Conservation (phyloP, 2,113 vertebrate species). For the Eulemur rufifrons region DNA sequence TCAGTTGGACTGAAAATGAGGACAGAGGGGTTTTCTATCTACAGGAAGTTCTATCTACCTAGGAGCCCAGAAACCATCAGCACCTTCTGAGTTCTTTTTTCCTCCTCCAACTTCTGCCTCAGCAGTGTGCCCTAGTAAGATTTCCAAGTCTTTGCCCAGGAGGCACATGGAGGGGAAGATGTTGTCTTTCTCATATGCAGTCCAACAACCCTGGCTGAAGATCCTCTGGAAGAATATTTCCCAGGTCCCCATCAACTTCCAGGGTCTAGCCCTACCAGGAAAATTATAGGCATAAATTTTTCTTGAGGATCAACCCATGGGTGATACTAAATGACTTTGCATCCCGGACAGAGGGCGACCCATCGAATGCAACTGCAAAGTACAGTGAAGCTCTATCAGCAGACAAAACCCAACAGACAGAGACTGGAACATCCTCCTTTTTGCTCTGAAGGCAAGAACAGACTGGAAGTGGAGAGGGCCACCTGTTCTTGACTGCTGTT, state of each 20-base stretch:
- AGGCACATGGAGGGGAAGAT: too few species aligned
- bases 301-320: not conserved
- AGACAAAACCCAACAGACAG: not conserved
- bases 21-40: too few species aligned
- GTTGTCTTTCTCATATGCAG: too few species aligned
- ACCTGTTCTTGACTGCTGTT: not conserved
- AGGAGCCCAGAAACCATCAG: too few species aligned
- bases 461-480: not conserved
- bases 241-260: too few species aligned
- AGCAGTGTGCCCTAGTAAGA: too few species aligned
- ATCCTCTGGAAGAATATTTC: not conserved
- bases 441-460: not conserved
- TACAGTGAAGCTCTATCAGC: not conserved
- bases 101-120: too few species aligned
- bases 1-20: too few species aligned
- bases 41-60: too few species aligned
- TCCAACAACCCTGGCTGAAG: not conserved
- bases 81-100: too few species aligned
- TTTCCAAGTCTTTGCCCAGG: too few species aligned
- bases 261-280: not conserved
- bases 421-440: not conserved
- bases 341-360: not conserved
- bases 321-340: not conserved
- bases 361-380: not conserved
- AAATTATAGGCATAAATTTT: not conserved